Evolutionary conservation across 2,113 vertebrate genomes (phyloP), one percentile per base, ranked within the genome.

Genomic region (Fulmarus glacialis): DNA sequence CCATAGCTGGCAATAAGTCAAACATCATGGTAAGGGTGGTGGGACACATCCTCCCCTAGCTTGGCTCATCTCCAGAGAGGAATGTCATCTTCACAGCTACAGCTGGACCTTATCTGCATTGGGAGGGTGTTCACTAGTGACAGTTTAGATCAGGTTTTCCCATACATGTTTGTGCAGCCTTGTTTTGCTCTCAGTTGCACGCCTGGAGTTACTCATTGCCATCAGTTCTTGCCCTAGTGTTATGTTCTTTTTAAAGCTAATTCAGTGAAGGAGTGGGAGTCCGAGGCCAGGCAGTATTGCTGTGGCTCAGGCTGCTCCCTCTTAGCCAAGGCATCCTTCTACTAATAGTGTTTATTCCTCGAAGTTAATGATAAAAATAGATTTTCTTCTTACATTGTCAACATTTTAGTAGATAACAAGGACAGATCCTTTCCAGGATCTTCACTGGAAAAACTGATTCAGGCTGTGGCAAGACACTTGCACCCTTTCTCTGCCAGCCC

Each of bases 121-220:
- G 56, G 63, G 72, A 21, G 72, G 48, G 60, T 89, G 71, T 73
- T 97, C 21, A 24, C 74, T 48, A 92, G 60, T 71, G 95, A 64
- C 93, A 90, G 74, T 89, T 94, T 88, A 94, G 84, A 95, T 95
- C 95, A 97, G 73, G 87, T 97, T 97, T 97, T 97, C 96, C 93
- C 95, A 95, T 85, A 94, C 81, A 45, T 88, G 81, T 82, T 96
- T 2, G 1, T 74, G 70, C 74, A 78, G 87, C 63, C 72, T 94
- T 92, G 73, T 96, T 94, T 92, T 92, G 34, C 83, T 92, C 62
- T 89, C 90, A 71, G 22, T 50, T 58, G 24, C 43, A 11, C 0
- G 77, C 87, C 95, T 95, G 95, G 75, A 95, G 83, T 93, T 88
- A 17, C 66, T 97, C 81, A 58, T 53, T 75, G 58, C 93, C 78